Evolutionary conservation across 2,797 vertebrate species (phyloP).

Genomic region (Limosa lapponica): DNA sequence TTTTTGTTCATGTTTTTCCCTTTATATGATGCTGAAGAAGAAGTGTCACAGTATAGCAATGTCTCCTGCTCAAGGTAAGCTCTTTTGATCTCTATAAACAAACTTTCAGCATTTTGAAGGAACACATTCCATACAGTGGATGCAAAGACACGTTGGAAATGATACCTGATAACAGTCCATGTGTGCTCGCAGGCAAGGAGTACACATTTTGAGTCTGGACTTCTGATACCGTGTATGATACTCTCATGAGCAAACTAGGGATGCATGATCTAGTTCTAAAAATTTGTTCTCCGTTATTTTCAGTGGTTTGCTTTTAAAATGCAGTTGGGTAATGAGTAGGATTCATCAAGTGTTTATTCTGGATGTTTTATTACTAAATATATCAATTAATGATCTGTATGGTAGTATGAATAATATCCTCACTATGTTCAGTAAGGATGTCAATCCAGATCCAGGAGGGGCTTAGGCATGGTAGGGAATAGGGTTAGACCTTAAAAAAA

Average conservation of each 20-base stretch:
- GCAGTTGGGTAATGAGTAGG: background rate
- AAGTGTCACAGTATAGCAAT: background rate
- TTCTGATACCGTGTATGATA: background rate
- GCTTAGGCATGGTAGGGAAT: background rate
- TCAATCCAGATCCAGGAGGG: background rate
- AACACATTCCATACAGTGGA: background rate
- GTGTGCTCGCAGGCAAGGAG: background rate
- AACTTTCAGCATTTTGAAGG: background rate
- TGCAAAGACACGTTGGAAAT: background rate
- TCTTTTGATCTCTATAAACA: background rate
- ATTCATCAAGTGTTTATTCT: background rate
- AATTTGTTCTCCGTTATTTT: background rate
- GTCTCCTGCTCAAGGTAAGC: background rate
- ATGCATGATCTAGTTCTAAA: background rate
- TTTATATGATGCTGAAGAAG: background rate
- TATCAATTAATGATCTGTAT: background rate
- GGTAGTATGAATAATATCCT: background rate
- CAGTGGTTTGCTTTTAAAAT: background rate
- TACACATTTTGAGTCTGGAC: background rate
- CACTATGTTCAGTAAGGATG: background rate
- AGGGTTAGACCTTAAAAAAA: background rate
- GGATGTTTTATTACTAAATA: background rate
- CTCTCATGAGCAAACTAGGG: background rate
- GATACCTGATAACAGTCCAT: accelerated
- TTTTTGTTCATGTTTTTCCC: background rate